These are phyloP conservation scores for Chaenocephalus aceratus DNA, from an alignment of 2,113 vertebrate species.

Conservation along the genomic window DNA sequence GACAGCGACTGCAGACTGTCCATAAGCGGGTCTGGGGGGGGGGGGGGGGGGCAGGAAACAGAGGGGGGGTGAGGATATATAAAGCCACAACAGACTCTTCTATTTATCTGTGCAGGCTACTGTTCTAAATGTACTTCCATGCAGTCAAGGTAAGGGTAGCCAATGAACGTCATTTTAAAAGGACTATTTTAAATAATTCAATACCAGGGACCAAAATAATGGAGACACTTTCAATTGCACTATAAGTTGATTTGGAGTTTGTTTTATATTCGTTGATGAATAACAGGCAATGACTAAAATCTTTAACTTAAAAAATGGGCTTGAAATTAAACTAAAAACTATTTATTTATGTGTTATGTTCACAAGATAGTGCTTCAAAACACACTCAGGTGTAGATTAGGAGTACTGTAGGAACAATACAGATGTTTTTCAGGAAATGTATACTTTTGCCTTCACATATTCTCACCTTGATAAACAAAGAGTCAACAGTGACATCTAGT, in stretches of 20 bases:
- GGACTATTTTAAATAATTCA: neutral
- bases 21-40: conserved; percentile 89
- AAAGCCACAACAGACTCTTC: neutral
- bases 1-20: conserved; percentile 95
- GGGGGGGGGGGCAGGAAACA: neutral
- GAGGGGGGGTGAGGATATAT: neutral
- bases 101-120: neutral
- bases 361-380: conserved; percentile 9
- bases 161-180: neutral
- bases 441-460: neutral
- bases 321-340: neutral
- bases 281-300: neutral
- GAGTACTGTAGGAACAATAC: neutral
- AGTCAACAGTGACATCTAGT: conserved; percentile 29
- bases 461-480: neutral
- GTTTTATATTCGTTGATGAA: neutral
- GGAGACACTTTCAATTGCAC: neutral
- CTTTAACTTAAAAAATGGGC: neutral
- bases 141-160: too few species aligned
- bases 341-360: neutral
- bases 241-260: neutral
- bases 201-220: neutral
- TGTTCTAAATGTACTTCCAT: neutral
- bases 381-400: neutral
- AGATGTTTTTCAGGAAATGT: neutral